Evolutionary conservation across 2,797 vertebrate species (phyloP), one percentile per base, ranked within the genome.

Genomic region (Chelon auratus): DNA sequence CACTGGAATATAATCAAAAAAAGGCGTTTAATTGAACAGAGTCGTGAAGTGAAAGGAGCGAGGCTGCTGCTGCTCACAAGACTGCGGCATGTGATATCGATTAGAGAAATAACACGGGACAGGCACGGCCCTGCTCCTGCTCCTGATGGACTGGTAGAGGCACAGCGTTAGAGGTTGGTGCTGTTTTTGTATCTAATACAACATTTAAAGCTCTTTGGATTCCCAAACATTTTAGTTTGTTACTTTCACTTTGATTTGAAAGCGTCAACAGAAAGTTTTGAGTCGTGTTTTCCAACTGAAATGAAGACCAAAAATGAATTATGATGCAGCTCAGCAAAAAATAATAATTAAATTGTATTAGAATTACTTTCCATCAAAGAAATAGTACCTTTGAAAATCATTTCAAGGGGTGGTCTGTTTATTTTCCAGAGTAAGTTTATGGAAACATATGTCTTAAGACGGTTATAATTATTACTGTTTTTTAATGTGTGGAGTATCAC

Each of bases 81-180:
- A 91, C 87, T 61, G 81, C 55, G 18, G 80, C 92, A 93, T 92
- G 92, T 93, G 92, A 93, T 89, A 84, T 86, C 68, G 84, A 92
- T 93, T 88, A 92, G 62, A 68, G 48, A 18, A 10, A 9, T 22
- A 61, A 37, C 64, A 33, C 20, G 36, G 26, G 39, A 54, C 42
- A 30, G 6, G 22, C 39, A 24, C 39, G 55, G 64, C 47, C 50
- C 63, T 33, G 59, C 15, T 26, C 8, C 20, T n/a, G n/a, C 15
- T 26, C 8, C 20, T n/a, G n/a, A 9, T 22, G 22, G 7, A 5
- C 50, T 14, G 54, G 7, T 1, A 8, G 17, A 39, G 1, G 42
- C 7, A 2, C 26, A 43, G 17, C n/a, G 8, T 45, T 36, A 58
- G 3, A 22, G 17, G 20, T 51, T 26, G 37, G 43, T 63, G 1